Evolutionary conservation across 2,113 vertebrate species (phyloP), one percentile per base, ranked within the genome.

Genomic region (Sylvia atricapilla): DNA sequence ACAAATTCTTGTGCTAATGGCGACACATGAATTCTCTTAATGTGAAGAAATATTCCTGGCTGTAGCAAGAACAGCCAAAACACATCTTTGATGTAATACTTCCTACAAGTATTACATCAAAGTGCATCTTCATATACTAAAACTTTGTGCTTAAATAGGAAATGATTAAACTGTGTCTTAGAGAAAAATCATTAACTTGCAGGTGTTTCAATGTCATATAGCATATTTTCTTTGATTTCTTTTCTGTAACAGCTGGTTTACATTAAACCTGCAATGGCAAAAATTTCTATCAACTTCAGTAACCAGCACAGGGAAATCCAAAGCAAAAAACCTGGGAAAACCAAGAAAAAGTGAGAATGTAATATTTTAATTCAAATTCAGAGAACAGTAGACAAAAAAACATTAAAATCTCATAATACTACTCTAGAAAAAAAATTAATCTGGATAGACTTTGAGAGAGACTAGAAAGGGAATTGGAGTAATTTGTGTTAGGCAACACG

Each of bases 1-100:
- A 27, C 14, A 28, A 59, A 24, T 15, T 22, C 16, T 37, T 52
- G 47, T 31, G 35, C 25, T 70, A 72, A 46, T 7, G 27, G 52
- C 0, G 0, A 53, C 7, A 10, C 3, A 18, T 2, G 10, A 90
- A 72, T n/a, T 30, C 53, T 18, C 13, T 4, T 9, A 52, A 60
- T 0, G 0, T 66, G 28, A 59, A 17, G 59, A 91, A 60, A 87
- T 2, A 2, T 49, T 52, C 53, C 21, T 58, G 64, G 70, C 31
- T 85, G 56, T 79, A 7, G 1, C 31, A 66, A 84, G 41, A 68
- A 75, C 13, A 49, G 53, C 24, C 49, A 44, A 92, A 76, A 17
- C 3, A 44, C n/a, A n/a, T 46, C 11, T 83, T 64, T 46, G 28
- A 69, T 21, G n/a, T 16, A 62, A 69, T 30, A 62, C 18, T 56